Evolutionary conservation across 2,888 invertebrate genomes (phyloP).

Genomic region (Sarcophaga variegata): DNA sequence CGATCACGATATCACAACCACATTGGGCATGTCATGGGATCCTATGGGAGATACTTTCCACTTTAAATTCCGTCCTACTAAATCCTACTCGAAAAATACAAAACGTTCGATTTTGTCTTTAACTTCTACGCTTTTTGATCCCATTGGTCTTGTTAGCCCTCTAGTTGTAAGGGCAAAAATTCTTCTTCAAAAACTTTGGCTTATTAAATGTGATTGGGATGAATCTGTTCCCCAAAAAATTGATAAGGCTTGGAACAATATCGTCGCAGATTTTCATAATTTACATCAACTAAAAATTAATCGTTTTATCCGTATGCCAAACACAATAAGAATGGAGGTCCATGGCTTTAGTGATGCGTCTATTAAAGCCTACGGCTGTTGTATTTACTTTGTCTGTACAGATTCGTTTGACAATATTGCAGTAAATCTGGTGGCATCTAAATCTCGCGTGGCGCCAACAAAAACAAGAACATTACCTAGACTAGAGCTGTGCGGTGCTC

Average conservation of each 20-base stretch:
- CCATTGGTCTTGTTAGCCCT: constrained; percentile 40
- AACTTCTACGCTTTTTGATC: constrained; percentile 46
- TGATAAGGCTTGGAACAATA: constrained; percentile 20
- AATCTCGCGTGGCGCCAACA: no score
- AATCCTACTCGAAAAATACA: neutral
- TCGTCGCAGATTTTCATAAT: constrained; percentile 7
- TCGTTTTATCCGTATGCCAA: no score
- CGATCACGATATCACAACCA: neutral
- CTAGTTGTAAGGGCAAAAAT: constrained; percentile 45
- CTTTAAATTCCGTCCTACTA: neutral
- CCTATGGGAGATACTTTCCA: neutral
- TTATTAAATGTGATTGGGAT: constrained; percentile 46
- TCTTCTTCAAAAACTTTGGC: constrained; percentile 42
- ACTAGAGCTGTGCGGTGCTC: constrained; percentile 63
- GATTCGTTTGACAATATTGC: no score
- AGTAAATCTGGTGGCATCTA: no score
- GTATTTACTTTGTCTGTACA: no score
- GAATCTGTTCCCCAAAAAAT: constrained; percentile 40
- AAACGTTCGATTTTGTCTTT: constrained; percentile 26
- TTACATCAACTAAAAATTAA: neutral
- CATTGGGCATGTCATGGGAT: constrained; percentile 6
- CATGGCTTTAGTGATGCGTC: no score
- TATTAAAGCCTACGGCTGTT: no score
- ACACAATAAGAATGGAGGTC: no score
- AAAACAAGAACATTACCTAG: constrained; percentile 51